Percentiles rank a stretch among this genome's conserved stretches.
phyloP scores from a whole-genome alignment of 2,113 vertebrate genomes.

The Macaca fascicularis region DNA sequence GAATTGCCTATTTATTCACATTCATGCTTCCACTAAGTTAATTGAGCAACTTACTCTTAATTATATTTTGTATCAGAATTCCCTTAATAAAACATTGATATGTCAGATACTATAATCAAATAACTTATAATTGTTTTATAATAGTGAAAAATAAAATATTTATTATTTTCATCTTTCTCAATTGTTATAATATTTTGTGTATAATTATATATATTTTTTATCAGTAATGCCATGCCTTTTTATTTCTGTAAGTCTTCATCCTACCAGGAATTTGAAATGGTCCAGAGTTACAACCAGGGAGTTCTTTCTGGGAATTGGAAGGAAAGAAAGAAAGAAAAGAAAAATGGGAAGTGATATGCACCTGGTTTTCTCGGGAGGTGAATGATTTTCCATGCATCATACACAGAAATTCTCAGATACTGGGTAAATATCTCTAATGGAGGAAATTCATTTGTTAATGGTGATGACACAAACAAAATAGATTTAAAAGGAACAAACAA shows the following conservation, averaged over 20 bases:
- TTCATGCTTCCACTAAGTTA: background rate
- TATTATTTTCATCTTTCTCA: background rate
- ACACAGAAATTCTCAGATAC: background rate
- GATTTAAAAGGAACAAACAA: background rate
- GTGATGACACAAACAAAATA: background rate
- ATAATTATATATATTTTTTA: background rate
- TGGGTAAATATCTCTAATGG: background rate
- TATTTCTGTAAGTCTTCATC: background rate
- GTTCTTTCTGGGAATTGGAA: background rate
- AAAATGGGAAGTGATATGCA: background rate
- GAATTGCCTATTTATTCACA: background rate
- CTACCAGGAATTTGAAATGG: background rate
- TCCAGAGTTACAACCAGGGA: background rate
- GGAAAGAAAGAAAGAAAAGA: background rate
- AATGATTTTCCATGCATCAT: background rate
- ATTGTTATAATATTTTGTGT: background rate
- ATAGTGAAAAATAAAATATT: background rate
- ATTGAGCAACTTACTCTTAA: background rate
- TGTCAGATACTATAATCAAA: background rate
- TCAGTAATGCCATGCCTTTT: background rate
- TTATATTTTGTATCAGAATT: background rate
- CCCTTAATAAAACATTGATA: background rate
- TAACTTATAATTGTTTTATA: background rate
- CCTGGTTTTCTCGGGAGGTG: background rate
- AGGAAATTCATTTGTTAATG: background rate